A percentile compares a stretch with the other conserved stretches of the same genome.
Evolutionary conservation across 2,113 vertebrate species (phyloP).

Genomic region (Irena cyanogastra): DNA sequence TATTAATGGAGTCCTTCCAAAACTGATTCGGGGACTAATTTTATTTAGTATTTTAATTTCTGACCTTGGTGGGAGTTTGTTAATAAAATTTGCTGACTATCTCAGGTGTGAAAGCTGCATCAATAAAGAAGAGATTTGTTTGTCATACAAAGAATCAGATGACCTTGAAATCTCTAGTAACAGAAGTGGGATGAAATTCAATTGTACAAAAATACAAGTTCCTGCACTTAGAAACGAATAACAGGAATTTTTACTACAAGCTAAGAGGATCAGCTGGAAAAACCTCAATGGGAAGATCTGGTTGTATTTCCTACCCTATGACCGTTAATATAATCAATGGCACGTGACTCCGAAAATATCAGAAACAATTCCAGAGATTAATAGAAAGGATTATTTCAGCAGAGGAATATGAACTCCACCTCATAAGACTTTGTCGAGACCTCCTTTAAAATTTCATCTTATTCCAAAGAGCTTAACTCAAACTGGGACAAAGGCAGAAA

Average conservation of each 20-base stretch:
- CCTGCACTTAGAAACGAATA: not conserved
- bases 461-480: not conserved
- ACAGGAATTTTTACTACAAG: not conserved
- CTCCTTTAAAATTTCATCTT: not conserved
- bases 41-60: conserved; percentile 53
- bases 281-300: not conserved
- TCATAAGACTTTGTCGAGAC: not conserved
- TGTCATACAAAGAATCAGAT: not conserved
- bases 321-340: not conserved
- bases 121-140: not conserved
- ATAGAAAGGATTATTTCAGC: not conserved
- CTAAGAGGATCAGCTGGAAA: not conserved
- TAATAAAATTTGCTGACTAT: conserved; percentile 43
- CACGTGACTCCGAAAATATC: not conserved
- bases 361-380: not conserved
- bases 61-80: not conserved
- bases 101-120: conserved; percentile 17
- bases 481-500: not conserved
- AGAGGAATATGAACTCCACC: not conserved
- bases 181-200: not conserved
- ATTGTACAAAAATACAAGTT: not conserved
- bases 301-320: not conserved
- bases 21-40: conserved; percentile 6
- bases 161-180: conserved; percentile 2
- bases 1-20: conserved; percentile 3